Percentiles rank a stretch among this genome's conserved stretches.
phyloP scores from a whole-genome alignment of 2,888 invertebrate genomes.

The Caenorhabditis virilis region DNA sequence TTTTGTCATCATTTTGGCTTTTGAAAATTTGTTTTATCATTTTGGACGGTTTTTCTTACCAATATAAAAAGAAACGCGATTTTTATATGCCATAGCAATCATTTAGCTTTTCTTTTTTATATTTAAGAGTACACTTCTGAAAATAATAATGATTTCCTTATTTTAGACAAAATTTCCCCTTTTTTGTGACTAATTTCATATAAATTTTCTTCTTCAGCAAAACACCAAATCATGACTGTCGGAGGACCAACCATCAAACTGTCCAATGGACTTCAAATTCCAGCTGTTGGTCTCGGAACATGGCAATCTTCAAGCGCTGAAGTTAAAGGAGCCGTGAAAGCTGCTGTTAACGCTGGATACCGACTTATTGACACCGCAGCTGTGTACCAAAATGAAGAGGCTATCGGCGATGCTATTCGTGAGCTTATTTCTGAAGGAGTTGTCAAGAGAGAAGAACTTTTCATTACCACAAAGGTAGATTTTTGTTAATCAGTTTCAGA shows the following conservation, averaged over 20 bases:
- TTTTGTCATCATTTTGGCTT: too few species aligned
- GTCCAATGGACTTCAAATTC: constrained; percentile 56
- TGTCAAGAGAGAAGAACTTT: constrained; percentile 79
- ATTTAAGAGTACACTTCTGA: too few species aligned
- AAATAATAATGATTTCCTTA: too few species aligned
- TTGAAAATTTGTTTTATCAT: too few species aligned
- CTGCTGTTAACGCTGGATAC: constrained; percentile 80
- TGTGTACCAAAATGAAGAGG: constrained; percentile 80
- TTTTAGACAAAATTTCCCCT: too few species aligned
- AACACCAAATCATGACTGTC: too few species aligned
- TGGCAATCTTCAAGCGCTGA: constrained; percentile 71
- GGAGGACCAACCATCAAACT: constrained; percentile 45
- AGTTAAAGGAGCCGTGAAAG: constrained; percentile 76
- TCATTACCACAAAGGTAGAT: constrained; percentile 81
- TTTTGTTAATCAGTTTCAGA: background rate
- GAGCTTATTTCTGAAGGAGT: constrained; percentile 78
- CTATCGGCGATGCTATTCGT: constrained; percentile 78
- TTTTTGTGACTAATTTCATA: too few species aligned
- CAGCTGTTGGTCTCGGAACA: constrained; percentile 58
- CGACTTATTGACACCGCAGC: constrained; percentile 83
- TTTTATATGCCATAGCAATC: too few species aligned
- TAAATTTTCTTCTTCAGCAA: too few species aligned
- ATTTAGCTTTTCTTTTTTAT: too few species aligned
- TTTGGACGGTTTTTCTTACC: too few species aligned
- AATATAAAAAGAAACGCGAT: too few species aligned